Evolutionary conservation across 2,888 invertebrate genomes (phyloP).

Genomic region (Hemicrepidius hirtus): DNA sequence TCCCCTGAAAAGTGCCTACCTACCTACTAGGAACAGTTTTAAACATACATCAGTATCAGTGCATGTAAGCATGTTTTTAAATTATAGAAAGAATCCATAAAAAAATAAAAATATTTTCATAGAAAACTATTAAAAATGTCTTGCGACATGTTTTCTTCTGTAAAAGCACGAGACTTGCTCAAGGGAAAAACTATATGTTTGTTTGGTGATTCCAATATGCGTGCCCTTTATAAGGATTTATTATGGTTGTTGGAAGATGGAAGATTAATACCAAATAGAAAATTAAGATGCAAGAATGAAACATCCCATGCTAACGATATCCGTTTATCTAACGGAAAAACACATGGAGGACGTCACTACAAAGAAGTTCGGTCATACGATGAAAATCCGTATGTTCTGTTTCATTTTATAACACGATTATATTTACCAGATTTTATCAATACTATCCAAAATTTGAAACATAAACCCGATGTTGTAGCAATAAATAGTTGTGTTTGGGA

Average conservation of each 20-base stretch:
- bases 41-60: too few species aligned
- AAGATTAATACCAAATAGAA: conserved; percentile 40
- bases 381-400: conserved; percentile 38
- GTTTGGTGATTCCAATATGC: conserved; percentile 59
- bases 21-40: too few species aligned
- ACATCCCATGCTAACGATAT: conserved; percentile 50
- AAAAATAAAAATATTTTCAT: too few species aligned
- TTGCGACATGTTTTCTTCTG: conserved; percentile 46
- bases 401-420: conserved; percentile 57
- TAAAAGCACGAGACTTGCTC: conserved; percentile 48
- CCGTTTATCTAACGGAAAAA: conserved; percentile 50
- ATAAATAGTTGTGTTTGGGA: conserved; percentile 63
- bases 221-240: conserved; percentile 58
- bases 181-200: conserved; percentile 52
- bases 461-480: conserved; percentile 56
- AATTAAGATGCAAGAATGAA: conserved; percentile 57
- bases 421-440: conserved; percentile 51
- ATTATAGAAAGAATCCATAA: too few species aligned
- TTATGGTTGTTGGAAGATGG: conserved; percentile 56
- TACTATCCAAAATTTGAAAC: conserved; percentile 37
- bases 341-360: conserved; percentile 55
- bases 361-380: conserved; percentile 54
- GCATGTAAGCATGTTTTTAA: too few species aligned
- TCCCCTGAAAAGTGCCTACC: too few species aligned
- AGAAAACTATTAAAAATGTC: conserved; percentile 39